Evolutionary conservation across 2,888 invertebrate genomes (phyloP), one percentile per base, ranked within the genome.

Genomic region (Drosophila buzzatii): DNA sequence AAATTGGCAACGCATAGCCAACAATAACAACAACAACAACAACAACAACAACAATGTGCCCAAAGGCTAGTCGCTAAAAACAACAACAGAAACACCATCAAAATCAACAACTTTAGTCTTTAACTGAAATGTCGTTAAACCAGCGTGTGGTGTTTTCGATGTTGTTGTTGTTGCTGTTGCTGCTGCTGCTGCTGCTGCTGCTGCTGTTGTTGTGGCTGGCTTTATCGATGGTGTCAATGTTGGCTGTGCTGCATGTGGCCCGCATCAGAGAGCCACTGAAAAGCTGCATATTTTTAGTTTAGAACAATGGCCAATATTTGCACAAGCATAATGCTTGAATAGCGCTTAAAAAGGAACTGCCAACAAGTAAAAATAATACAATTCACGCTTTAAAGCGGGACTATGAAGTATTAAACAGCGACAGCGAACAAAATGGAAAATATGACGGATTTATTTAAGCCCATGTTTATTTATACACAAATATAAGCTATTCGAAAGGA

Each of bases 21-120:
- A 60, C 42, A 62, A 63, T 61, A 67, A 56, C 57, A 64, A 63
- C 61, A 68, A 47, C 57, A 68, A 64, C 57, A 45, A 49, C 47
- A 67, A 61, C 57, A 45, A 57, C 62, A 45, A 49, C 47, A 68
- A 61, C 53, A 47, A 41, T 52, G 23, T 23, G 10, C 52, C 52
- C 42, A 59, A 45, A 16, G 52, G 52, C 52, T 53, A 23, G 35
- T 53, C 52, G 4, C 52, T 37, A 68, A 18, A 31, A 31, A 31
- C 52, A 53, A 23, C 45, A 56, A 20, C 45, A 37, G 47, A 37
- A 64, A 42, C 39, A 31, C 35, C 78, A 72, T 62, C 77, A 79
- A 79, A 81, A 76, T 76, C 81, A 81, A 77, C 78, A 72, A 72
- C 81, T 81, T 81, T 79, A 70, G 68, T 76, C 81, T 69, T 72